Percentiles rank a stretch among this genome's conserved stretches.
Conservation (phyloP, 2,888 invertebrate genomes). For the Alentia gelatinosa region DNA sequence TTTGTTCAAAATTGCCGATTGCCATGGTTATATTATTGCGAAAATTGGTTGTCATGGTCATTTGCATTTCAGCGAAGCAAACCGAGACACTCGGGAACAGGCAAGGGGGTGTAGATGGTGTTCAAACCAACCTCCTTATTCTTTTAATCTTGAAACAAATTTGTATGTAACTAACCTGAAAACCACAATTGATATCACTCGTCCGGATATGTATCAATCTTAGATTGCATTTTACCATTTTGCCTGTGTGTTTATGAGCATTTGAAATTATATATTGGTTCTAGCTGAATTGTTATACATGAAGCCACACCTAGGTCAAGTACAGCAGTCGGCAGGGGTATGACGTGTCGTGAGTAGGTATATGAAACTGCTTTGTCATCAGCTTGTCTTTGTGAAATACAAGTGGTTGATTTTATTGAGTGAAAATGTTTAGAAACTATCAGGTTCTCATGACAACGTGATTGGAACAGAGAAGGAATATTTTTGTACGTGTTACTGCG, state of each 20-base stretch:
- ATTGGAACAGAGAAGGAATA: no score
- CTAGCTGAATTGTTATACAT: not conserved
- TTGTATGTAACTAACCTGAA: not conserved
- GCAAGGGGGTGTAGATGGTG: not conserved
- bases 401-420: not conserved
- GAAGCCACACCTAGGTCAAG: not conserved
- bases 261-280: not conserved
- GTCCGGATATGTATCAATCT: not conserved
- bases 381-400: not conserved
- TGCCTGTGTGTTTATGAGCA: not conserved
- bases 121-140: not conserved
- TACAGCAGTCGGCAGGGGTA: not conserved
- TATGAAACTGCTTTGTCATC: not conserved
- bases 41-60: conserved; percentile 14
- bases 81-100: not conserved
- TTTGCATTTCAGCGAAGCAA: conserved; percentile 25
- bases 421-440: no score
- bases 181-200: not conserved
- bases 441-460: no score
- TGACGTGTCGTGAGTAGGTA: not conserved
- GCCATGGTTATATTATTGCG: not conserved
- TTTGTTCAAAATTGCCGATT: conserved; percentile 20
- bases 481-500: conserved; percentile 6
- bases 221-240: conserved; percentile 29
- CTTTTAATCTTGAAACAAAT: not conserved